A percentile compares a stretch with the other conserved stretches of the same genome.
phyloP scores from a whole-genome alignment of 2,113 vertebrate species.

The Macaca fascicularis region T2T-MFA8v1.1 NC_088386.1:20239001-20239500 shows the following conservation, averaged over 20 bases:
- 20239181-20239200: neutral
- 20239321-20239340: neutral
- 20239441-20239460: constrained; percentile 35
- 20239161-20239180: neutral
- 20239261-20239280: neutral
- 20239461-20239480: constrained; percentile 12
- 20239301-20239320: neutral
- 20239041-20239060: constrained; percentile 16
- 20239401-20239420: constrained; percentile 21
- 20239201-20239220: neutral
- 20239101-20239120: neutral
- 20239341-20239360: neutral
- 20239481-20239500: constrained; percentile 25
- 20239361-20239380: neutral
- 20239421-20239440: neutral
- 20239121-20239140: neutral
- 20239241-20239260: neutral
- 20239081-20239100: neutral
- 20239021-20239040: constrained; percentile 7
- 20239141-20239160: neutral
- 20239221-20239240: neutral
- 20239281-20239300: neutral
- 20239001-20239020: constrained; percentile 27
- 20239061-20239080: neutral
- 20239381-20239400: neutral